Evolutionary conservation across 2,113 vertebrate species (phyloP).

Genomic region (Sus scrofa): T2T-Sscrofa CM000824.6:71881001-71881500

Average conservation of each 20-base stretch:
- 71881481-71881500: neutral
- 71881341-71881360: neutral
- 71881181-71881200: neutral
- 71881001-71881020: neutral
- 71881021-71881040: neutral
- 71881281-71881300: neutral
- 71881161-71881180: neutral
- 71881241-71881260: neutral
- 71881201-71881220: accelerated
- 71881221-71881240: neutral
- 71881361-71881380: neutral
- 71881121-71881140: neutral
- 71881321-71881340: neutral
- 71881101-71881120: neutral
- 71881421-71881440: neutral
- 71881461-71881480: neutral
- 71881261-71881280: neutral
- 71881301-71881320: neutral
- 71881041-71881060: accelerated
- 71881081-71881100: neutral
- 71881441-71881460: neutral
- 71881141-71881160: neutral
- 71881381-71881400: no score
- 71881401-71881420: neutral
- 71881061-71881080: neutral